A percentile compares a stretch with the other conserved stretches of the same genome.
Conservation (phyloP, 2,113 vertebrate genomes). For the Forbesichthys papilliferus region DNA sequence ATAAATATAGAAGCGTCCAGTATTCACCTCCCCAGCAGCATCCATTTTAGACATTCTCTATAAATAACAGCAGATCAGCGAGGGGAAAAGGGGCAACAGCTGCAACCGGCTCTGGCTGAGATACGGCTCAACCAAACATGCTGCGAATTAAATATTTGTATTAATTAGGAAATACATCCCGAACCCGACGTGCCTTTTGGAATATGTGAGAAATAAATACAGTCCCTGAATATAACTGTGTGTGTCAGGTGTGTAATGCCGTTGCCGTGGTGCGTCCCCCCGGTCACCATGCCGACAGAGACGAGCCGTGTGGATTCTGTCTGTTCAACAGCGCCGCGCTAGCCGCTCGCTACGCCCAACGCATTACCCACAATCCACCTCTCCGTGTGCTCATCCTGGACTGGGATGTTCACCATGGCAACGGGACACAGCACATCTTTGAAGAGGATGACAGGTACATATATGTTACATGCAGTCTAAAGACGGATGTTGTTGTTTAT, state of each 20-base stretch:
- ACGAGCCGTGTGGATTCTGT: constrained; percentile 86
- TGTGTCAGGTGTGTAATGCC: constrained; percentile 79
- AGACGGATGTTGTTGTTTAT: too few species aligned
- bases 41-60: too few species aligned
- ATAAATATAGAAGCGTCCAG: too few species aligned
- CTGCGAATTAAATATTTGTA: too few species aligned
- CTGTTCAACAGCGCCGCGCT: constrained; percentile 88
- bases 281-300: constrained; percentile 84
- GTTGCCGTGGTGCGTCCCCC: constrained; percentile 86
- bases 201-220: too few species aligned
- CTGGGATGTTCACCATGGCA: constrained; percentile 92
- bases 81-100: too few species aligned
- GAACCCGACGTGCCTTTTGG: too few species aligned
- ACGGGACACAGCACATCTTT: constrained; percentile 91
- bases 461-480: not conserved
- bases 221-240: not conserved
- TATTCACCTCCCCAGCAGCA: too few species aligned
- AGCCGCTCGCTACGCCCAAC: constrained; percentile 83
- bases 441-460: constrained; percentile 83
- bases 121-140: too few species aligned
- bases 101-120: too few species aligned
- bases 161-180: too few species aligned
- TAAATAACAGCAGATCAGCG: too few species aligned
- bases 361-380: constrained; percentile 54
- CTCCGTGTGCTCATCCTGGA: constrained; percentile 86